Evolutionary conservation across 2,797 vertebrate genomes (phyloP), one percentile per base, ranked within the genome.

Genomic region (Dromococcyx pavoninus): DNA sequence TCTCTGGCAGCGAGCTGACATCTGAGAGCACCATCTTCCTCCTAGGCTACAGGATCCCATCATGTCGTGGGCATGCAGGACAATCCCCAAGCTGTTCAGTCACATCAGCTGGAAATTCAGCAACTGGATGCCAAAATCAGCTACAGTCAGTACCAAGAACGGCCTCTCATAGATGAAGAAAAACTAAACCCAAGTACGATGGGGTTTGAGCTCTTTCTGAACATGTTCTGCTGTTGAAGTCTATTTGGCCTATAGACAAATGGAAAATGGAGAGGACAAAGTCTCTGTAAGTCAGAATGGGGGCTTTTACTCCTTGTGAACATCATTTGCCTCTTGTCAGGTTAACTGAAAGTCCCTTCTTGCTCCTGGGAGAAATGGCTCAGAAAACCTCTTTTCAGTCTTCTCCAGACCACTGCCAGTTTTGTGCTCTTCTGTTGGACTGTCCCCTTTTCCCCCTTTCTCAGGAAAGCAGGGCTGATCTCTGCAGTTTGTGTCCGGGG

Each of bases 41-140:
- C 37, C 64, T 43, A 46, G 21, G 58, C 64, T 66, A 10, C 53
- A 9, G 57, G 30, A 16, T 46, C 69, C 35, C 9, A 0, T 37
- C 2, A 0, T 30, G 19, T 15, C 67, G 41, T 51, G 64, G 41
- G 43, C 48, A 3, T 21, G 19, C 22, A 6, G 35, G 50, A 17
- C 54, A 33, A 46, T 25, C 35, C 51, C 39, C 1, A 0, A 0
- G 7, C 37, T 46, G 16, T 35, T 32, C 22, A 1, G 35, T 41
- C 2, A 0, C 3, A 0, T 39, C 74, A 44, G 58, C 51, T 65
- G 53, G 35, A 44, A 74, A n/a, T 75, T 22, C 51, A 46, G 54
- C 58, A 77, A 61, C 60, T 28, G 50, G 65, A 17, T 64, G 72
- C 66, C 50, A 76, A 37, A 37, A 15, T 43, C 27, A 10, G 41